Evolutionary conservation across 2,113 vertebrate species (phyloP).

Genomic region (Hippocampus abdominalis): DNA sequence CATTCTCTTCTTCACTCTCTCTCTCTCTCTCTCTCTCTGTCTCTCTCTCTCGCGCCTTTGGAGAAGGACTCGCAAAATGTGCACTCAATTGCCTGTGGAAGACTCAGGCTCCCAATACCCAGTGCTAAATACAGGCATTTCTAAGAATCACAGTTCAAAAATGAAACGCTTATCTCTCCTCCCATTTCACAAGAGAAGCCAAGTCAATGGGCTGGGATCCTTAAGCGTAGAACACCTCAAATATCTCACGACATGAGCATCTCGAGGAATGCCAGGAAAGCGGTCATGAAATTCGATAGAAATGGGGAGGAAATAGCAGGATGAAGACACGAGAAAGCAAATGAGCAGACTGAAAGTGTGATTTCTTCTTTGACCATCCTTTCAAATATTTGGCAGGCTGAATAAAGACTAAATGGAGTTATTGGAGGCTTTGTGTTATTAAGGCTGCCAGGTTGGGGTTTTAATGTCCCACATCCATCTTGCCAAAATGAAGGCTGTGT

Average conservation of each 20-base stretch:
- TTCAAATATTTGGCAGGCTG: conserved; percentile 12
- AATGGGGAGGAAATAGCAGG: conserved; percentile 20
- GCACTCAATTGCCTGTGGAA: conserved; percentile 69
- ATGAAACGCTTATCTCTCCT: conserved; percentile 64
- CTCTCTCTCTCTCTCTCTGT: conserved; percentile 42
- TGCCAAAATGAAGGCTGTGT: no score
- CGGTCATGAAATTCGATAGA: conserved; percentile 39
- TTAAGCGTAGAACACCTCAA: conserved; percentile 39
- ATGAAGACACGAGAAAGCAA: conserved; percentile 7
- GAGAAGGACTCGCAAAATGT: conserved; percentile 62
- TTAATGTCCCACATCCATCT: no score
- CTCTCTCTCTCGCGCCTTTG: conserved; percentile 46
- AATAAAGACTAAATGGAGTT: not conserved
- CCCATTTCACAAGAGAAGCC: conserved; percentile 49
- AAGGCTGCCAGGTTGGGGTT: not conserved
- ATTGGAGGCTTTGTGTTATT: not conserved
- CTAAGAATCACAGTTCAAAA: conserved; percentile 74
- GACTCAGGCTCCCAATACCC: conserved; percentile 66
- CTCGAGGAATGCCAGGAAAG: conserved; percentile 22
- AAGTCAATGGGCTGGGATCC: conserved; percentile 43
- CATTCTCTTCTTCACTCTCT: conserved; percentile 37
- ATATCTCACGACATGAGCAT: conserved; percentile 26
- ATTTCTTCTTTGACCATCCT: conserved; percentile 4
- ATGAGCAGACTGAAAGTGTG: not conserved
- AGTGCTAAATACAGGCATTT: conserved; percentile 67